Base-by-base conservation (phyloP, 2,888 invertebrate species). In the Serrognathus titanus region DNA sequence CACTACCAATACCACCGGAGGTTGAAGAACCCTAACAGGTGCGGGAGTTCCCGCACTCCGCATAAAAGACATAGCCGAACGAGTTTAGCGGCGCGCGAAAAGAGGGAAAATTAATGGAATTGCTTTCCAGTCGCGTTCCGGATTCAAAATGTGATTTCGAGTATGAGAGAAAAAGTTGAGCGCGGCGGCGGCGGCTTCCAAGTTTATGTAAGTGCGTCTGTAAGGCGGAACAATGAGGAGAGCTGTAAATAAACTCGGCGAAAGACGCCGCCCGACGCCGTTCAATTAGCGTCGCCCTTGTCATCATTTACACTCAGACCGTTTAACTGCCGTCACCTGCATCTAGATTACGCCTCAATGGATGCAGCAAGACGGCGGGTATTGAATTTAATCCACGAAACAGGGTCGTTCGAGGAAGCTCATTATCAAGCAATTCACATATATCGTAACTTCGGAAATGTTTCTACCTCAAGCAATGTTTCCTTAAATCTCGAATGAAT, bases 101-200 rank as follows among this genome's bases (percentile, higher is more conserved):
- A 37, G 13, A 41, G 45, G 53, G 52, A 53, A 57, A 57, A 53
- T 57, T 57, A 57, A 57, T 57, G 57, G 53, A 53, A 43, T 45
- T 48, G 48, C 53, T 43, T 57, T 46, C 36, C 36, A 37, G 20
- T 53, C 41, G 45, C 11, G 47, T 39, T 24, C 47, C 47, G 35
- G 35, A 35, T 36, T 47, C 40, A 46, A 48, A 53, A 53, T 47
- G 53, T 47, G 53, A 53, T 53, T 48, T 53, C 24, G 24, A 31
- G 24, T 31, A 31, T 31, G 24, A 31, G 24, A 31, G 24, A 31
- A 31, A 31, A 31, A 31, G 24, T 31, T 31, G 24, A 31, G 24
- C 24, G 24, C 24, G 16, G 16, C 16, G 16, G 24, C 6, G 24
- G 24, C 24, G 24, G 24, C 24, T 31, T 31, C 24, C 24, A 43